phyloP scores from a whole-genome alignment of 1,140 invertebrate species.

The Diabrotica undecimpunctata region DNA sequence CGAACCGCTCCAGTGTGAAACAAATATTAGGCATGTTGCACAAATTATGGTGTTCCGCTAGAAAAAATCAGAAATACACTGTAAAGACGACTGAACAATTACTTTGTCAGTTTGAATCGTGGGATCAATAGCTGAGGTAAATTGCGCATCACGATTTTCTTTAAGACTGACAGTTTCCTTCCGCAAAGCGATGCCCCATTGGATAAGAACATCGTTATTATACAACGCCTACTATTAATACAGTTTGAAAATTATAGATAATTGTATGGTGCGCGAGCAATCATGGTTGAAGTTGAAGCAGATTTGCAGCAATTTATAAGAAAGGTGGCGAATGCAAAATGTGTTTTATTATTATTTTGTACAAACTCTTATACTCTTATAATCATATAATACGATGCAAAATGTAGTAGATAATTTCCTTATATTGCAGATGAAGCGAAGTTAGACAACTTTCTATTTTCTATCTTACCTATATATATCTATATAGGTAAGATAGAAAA shows the following conservation, averaged over 20 bases:
- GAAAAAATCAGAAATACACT: conserved; percentile 36
- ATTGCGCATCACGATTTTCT: conserved; percentile 31
- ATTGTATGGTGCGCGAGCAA: neutral
- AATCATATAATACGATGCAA: no score
- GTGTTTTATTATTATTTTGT: no score
- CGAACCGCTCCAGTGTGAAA: conserved; percentile 38
- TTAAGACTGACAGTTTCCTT: conserved; percentile 31
- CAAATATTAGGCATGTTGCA: conserved; percentile 39
- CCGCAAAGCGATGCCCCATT: conserved; percentile 22
- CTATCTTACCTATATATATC: no score
- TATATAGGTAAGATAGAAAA: no score
- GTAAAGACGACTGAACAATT: conserved; percentile 33
- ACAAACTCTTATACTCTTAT: no score
- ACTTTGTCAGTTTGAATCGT: conserved; percentile 33
- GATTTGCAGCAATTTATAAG: no score
- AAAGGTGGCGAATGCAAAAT: no score
- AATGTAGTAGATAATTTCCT: no score
- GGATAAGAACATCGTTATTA: conserved; percentile 17
- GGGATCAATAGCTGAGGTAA: conserved; percentile 32
- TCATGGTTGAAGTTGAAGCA: no score
- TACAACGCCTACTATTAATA: conserved; percentile 25
- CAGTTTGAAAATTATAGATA: neutral
- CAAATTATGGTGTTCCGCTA: conserved; percentile 43
- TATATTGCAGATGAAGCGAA: no score
- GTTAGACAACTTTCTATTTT: no score